Evolutionary conservation across 1,140 invertebrate species (phyloP), one percentile per base, ranked within the genome.

Genomic region (Wasmannia auropunctata): DNA sequence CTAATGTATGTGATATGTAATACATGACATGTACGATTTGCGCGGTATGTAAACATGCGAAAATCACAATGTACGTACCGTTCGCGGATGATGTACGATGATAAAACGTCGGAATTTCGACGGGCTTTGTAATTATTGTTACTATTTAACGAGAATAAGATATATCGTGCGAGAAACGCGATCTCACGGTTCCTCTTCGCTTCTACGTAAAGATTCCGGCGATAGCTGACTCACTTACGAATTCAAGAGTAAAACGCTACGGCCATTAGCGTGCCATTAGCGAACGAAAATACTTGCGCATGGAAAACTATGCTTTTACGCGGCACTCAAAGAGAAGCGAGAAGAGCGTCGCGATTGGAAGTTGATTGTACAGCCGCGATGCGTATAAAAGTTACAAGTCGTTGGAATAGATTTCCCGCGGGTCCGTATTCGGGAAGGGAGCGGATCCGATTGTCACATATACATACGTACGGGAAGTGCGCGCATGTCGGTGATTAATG

Each of bases 401-500:
- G 19, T 40, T 19, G 37, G 16, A 56, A 43, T 72, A 56, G 65
- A 81, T 81, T 81, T 81, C 79, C 65, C 79, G 19, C 0, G 79
- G 11, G 65, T 43, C 22, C 25, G 22, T 54, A 80, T 72, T 58
- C 40, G 43, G n/a, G 22, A 28, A 60, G 58, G 37, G 2, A 63
- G 31, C 40, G 58, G 40, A 62, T 84, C 28, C 43, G 31, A 75
- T 51, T 63, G 46, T 76, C 56, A 54, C 34, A 28, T 25, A 37
- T 34, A 43, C 5, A 11, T 63, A 67, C 22, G n/a, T n/a, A n/a
- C n/a, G n/a, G 22, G 14, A 74, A 56, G 37, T 46, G 25, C 11
- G 16, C 19, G 67, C n/a, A 75, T 60, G 49, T 56, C 40, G 19
- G n/a, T 43, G 84, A 81, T 83, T 83, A 83, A 83, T 60, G 67